These are phyloP conservation scores for Galbula dea DNA, from an alignment of 2,113 vertebrate genomes.

Conservation along the genomic window DNA sequence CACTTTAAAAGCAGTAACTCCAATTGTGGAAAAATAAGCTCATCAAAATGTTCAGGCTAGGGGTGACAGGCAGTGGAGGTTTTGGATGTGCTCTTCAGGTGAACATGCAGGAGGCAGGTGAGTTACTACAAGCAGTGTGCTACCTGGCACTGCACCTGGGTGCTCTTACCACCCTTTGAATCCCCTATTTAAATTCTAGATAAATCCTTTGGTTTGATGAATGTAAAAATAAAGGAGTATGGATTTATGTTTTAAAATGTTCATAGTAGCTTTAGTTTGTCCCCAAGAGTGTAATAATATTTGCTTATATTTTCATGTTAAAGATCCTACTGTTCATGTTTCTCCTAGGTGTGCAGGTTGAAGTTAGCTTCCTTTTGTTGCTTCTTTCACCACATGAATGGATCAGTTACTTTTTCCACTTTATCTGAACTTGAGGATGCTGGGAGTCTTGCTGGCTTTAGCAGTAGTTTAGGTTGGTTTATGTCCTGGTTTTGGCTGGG, in stretches of 20 bases:
- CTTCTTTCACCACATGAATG: neutral
- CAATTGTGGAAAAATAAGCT: neutral
- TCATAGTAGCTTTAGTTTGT: fast-evolving
- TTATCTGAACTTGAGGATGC: neutral
- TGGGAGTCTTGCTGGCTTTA: neutral
- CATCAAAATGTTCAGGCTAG: neutral
- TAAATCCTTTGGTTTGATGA: neutral
- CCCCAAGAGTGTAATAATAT: neutral
- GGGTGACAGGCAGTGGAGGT: too few relatives aligned
- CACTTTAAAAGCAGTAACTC: neutral
- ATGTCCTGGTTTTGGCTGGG: neutral
- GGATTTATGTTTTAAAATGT: neutral
- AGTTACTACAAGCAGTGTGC: neutral
- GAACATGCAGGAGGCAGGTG: neutral
- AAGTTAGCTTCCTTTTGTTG: neutral
- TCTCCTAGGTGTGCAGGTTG: neutral
- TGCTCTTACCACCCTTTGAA: neutral
- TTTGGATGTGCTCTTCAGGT: neutral
- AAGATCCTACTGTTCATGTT: neutral
- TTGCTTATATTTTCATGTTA: neutral
- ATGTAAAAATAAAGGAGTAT: neutral
- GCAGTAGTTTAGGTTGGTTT: neutral
- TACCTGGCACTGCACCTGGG: neutral
- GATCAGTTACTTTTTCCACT: neutral
- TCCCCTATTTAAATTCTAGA: neutral